Evolutionary conservation across 2,113 vertebrate species (phyloP).

Genomic region (Poicephalus gulielmi): DNA sequence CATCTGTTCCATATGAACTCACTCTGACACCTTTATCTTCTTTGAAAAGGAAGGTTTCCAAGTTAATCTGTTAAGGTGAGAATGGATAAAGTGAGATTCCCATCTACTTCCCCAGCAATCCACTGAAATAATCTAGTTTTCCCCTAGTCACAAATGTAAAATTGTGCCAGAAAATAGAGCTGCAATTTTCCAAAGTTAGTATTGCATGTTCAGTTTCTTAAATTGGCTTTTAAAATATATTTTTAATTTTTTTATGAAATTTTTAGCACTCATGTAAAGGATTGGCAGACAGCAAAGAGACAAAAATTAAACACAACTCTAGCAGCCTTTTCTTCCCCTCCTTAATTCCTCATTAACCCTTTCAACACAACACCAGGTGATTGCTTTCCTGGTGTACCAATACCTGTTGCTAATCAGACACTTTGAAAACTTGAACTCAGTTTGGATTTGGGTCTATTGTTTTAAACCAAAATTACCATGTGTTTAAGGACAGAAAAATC

Average conservation of each 20-base stretch:
- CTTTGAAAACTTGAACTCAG: neutral
- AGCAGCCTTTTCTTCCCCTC: neutral
- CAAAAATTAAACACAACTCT: neutral
- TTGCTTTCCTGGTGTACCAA: neutral
- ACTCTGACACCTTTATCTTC: slow-evolving; percentile 7
- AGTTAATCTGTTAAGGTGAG: neutral
- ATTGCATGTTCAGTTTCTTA: neutral
- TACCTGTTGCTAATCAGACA: neutral
- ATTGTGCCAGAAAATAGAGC: neutral
- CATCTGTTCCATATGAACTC: slow-evolving; percentile 34
- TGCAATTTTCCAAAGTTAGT: neutral
- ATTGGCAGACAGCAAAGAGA: neutral
- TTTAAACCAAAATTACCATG: neutral
- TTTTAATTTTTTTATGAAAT: neutral
- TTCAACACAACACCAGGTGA: neutral
- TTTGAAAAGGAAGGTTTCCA: slow-evolving; percentile 17
- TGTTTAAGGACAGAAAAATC: neutral
- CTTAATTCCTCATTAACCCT: neutral
- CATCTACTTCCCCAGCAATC: neutral
- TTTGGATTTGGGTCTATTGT: neutral
- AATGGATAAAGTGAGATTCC: neutral
- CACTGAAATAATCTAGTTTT: neutral
- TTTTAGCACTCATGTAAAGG: neutral
- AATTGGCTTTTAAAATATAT: neutral
- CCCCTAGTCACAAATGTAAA: neutral